phyloP scores from a whole-genome alignment of 2,113 vertebrate species.

The Nanger granti region DNA sequence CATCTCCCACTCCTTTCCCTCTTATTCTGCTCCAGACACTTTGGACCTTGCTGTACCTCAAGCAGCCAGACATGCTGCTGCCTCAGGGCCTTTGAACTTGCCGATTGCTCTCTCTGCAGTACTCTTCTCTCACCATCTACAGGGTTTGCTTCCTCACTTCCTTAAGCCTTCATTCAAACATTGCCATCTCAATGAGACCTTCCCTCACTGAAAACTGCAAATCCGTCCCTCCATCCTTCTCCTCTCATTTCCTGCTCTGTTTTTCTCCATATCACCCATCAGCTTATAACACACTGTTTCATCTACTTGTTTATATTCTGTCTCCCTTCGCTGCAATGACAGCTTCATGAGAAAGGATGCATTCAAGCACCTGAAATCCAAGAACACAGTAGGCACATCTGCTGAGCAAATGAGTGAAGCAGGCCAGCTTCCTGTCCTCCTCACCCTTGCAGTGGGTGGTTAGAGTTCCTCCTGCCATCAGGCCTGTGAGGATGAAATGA shows the following conservation, averaged over 20 bases:
- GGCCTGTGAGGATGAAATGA: not conserved
- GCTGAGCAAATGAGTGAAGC: not conserved
- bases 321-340: not conserved
- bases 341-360: not conserved
- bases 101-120: fast-evolving
- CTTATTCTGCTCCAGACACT: not conserved
- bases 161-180: not conserved
- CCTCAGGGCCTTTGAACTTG: not conserved
- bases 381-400: fast-evolving
- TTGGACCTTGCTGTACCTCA: not conserved
- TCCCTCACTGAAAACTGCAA: not conserved
- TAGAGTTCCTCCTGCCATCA: not conserved
- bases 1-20: too few species aligned
- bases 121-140: not conserved
- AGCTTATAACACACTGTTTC: not conserved
- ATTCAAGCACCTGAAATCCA: not conserved
- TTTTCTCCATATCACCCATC: not conserved
- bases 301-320: not conserved
- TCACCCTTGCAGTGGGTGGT: not conserved
- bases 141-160: not conserved
- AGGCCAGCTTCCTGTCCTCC: not conserved
- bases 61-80: not conserved
- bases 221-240: not conserved
- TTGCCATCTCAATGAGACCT: not conserved
- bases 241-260: not conserved